Base-by-base conservation (phyloP, 2,888 invertebrate species). In the Ophraella communa region DNA sequence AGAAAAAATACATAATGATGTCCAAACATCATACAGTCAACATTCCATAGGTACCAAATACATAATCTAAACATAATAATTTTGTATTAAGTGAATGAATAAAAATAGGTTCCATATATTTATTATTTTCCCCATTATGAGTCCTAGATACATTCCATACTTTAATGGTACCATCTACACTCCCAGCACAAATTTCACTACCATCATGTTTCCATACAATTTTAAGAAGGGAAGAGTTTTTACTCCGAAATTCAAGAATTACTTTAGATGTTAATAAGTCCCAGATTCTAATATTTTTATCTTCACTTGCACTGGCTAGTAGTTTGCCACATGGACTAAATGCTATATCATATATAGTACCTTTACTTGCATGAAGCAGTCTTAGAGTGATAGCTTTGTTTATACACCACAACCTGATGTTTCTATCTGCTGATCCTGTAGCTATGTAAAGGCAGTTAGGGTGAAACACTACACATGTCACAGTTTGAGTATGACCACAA, bases 371-470 rank as follows among this genome's bases (percentile, higher is more conserved):
- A 47, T 88, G 86, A 71, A 94, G 88, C 44, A 96, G 87, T 58
- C 97, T 87, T 69, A 94, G 88, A 55, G 93, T 85, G 71, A 90
- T 90, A 10, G 93, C 95, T 77, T 93, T 92, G 66, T 91, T 89
- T 58, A 94, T 88, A 72, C 89, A 90, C 96, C 96, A 97, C 74
- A 97, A 83, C 30, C 96, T 87, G 51, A 96, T 89, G 39, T 91
- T 92, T 78, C 91, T 91, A 84, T 97, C 97, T n/a, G 91, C 88
- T 1, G 96, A 94, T 8, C 95, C 96, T 0, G 94, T 93, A 33
- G 94, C 95, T 71, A 96, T 78, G 80, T 97, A 96, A 73, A 90
- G 88, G 72, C 92, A 91, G 82, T 96, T 97, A 0, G 96, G 95
- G 83, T 97, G 97, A 83, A 97, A 96, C 76, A 90, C 89, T n/a